These are phyloP conservation scores for Aldabrachelys gigantea DNA, from an alignment of 2,113 vertebrate genomes.

Conservation along the genomic window DNA sequence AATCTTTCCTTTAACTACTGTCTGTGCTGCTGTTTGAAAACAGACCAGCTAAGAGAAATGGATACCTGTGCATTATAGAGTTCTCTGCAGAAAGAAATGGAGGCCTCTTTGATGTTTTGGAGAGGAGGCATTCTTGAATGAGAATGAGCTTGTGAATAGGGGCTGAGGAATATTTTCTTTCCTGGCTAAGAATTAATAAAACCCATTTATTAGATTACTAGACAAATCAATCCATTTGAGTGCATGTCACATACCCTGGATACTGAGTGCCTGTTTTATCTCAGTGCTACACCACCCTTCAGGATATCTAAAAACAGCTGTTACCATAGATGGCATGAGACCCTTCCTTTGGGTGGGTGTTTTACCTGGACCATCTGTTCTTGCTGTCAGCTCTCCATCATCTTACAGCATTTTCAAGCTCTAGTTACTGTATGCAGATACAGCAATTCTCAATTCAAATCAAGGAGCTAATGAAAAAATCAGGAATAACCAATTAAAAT, in stretches of 20 bases:
- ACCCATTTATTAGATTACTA: conserved; percentile 76
- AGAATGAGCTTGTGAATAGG: conserved; percentile 77
- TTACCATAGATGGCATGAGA: conserved; percentile 55
- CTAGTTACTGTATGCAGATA: not conserved
- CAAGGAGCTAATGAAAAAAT: conserved; percentile 17
- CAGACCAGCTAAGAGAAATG: conserved; percentile 36
- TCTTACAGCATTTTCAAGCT: conserved; percentile 51
- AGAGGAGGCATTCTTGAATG: conserved; percentile 67
- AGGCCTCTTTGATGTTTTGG: conserved; percentile 51
- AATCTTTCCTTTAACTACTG: conserved; percentile 10
- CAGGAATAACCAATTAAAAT: not conserved
- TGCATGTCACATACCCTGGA: conserved; percentile 75
- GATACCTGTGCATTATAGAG: conserved; percentile 52
- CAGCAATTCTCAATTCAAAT: conserved; percentile 36
- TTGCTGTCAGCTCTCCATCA: conserved; percentile 57
- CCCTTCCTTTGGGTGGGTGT: conserved; percentile 64
- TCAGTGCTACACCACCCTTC: conserved; percentile 43
- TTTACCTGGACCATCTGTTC: conserved; percentile 78
- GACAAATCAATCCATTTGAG: conserved; percentile 80
- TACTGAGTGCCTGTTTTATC: conserved; percentile 73
- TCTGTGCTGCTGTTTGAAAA: conserved; percentile 67
- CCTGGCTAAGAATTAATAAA: conserved; percentile 74
- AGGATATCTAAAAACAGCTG: conserved; percentile 70
- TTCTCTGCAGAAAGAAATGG: conserved; percentile 37
- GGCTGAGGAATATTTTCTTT: conserved; percentile 62